A percentile compares a stretch with the other conserved stretches of the same genome.
These are phyloP conservation scores for Nemapogon koenigi DNA, from an alignment of 2,888 invertebrate species.

Conservation along the genomic window DNA sequence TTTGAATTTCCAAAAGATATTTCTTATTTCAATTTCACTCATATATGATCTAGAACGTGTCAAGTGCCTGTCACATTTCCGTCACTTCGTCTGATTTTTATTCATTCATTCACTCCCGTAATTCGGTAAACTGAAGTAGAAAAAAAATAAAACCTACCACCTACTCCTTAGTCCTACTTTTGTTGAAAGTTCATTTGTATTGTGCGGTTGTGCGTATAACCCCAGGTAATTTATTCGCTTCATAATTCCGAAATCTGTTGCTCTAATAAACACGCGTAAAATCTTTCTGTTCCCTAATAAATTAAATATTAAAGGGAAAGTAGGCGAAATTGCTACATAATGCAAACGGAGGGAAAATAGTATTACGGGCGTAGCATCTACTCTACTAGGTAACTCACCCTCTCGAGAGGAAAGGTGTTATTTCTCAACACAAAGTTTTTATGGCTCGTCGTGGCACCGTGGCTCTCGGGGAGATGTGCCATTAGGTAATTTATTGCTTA, in stretches of 20 bases:
- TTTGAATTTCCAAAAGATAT: too few relatives aligned
- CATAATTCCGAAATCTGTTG: conserved; percentile 8
- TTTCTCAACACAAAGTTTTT: conserved; percentile 37
- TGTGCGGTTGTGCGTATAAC: too few relatives aligned
- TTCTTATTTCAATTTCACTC: too few relatives aligned
- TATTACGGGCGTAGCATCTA: neutral
- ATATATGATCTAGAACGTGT: too few relatives aligned
- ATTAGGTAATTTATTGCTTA: conserved; percentile 19
- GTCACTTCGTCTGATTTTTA: too few relatives aligned
- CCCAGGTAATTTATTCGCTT: too few relatives aligned
- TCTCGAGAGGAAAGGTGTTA: conserved; percentile 20
- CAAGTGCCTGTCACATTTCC: too few relatives aligned
- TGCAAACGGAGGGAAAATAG: conserved; percentile 3
- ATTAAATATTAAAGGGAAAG: conserved; percentile 8
- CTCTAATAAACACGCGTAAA: conserved; percentile 5
- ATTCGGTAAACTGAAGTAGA: too few relatives aligned
- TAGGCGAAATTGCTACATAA: conserved; percentile 8
- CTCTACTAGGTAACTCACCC: neutral
- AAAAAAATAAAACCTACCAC: too few relatives aligned
- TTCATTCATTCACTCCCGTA: too few relatives aligned
- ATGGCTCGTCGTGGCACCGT: conserved; percentile 26
- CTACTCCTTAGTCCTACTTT: too few relatives aligned
- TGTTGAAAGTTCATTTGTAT: too few relatives aligned
- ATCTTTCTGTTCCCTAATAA: conserved; percentile 7
- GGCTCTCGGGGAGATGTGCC: conserved; percentile 23